phyloP scores from a whole-genome alignment of 2,113 vertebrate species.

The Cololabis saira region DNA sequence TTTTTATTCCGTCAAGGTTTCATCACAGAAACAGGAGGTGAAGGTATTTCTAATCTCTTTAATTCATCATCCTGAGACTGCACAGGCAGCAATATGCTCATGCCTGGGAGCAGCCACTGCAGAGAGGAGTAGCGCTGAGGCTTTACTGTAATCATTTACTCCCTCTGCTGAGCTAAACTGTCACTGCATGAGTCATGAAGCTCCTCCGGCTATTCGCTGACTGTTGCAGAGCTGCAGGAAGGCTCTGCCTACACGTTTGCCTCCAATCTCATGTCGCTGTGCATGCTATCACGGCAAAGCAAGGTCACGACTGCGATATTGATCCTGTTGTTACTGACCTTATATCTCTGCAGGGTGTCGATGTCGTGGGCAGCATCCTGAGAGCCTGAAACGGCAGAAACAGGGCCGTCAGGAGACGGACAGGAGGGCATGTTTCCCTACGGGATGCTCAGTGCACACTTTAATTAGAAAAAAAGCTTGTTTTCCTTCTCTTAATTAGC shows the following conservation, averaged over 20 bases:
- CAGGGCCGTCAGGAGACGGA: conserved; percentile 22
- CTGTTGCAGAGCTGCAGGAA: conserved; percentile 1
- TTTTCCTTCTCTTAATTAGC: neutral
- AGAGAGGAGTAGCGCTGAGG: conserved; percentile 43
- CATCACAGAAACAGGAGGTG: conserved; percentile 38
- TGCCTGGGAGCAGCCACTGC: conserved; percentile 59
- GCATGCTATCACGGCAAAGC: conserved; percentile 38
- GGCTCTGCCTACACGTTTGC: conserved; percentile 12
- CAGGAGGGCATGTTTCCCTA: conserved; percentile 5
- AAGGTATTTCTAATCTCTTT: conserved; percentile 43
- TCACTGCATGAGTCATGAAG: conserved; percentile 58
- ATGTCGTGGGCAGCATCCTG: conserved; percentile 94
- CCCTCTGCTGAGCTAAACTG: conserved; percentile 68
- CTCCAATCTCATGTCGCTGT: conserved; percentile 57
- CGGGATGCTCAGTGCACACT: neutral
- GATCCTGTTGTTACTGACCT: conserved; percentile 83
- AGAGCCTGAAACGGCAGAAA: conserved; percentile 82
- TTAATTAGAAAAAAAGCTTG: neutral
- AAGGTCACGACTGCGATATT: conserved; percentile 44
- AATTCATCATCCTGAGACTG: conserved; percentile 58
- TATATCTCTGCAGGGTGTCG: conserved; percentile 85
- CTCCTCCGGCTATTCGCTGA: conserved; percentile 22
- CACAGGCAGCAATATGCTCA: conserved; percentile 54
- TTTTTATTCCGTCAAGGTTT: conserved; percentile 34
- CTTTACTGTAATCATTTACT: conserved; percentile 62